Evolutionary conservation across 2,888 invertebrate genomes (phyloP).

Genomic region (Catocala fraxini): DNA sequence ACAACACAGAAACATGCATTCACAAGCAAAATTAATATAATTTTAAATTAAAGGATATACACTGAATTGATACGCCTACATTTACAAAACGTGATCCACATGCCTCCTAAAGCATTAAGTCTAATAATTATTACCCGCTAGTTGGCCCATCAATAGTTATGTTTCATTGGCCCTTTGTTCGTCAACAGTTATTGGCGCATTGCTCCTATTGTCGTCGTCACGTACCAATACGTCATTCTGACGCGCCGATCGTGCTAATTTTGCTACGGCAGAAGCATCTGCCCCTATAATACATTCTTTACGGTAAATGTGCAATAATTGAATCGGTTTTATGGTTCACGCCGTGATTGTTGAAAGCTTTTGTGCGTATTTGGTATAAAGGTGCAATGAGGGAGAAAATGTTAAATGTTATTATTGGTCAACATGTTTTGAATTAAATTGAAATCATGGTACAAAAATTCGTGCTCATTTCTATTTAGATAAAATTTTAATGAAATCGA

Average conservation of each 20-base stretch:
- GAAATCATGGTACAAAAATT: background rate
- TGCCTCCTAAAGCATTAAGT: conserved; percentile 63
- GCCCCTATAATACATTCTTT: conserved; percentile 44
- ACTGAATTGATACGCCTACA: conserved; percentile 24
- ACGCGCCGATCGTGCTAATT: conserved; percentile 55
- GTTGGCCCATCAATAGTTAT: conserved; percentile 39
- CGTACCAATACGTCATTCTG: conserved; percentile 71
- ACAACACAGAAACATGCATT: no score
- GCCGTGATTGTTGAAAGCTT: conserved; percentile 18
- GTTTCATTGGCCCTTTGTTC: conserved; percentile 59
- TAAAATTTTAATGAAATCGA: no score
- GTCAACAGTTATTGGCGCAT: conserved; percentile 57
- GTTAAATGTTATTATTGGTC: background rate
- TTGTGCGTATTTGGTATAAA: conserved; percentile 22
- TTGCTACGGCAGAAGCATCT: conserved; percentile 42
- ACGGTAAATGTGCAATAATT: conserved; percentile 46
- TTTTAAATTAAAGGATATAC: no score
- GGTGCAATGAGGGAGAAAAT: conserved; percentile 1
- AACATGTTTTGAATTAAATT: background rate
- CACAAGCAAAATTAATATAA: no score
- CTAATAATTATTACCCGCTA: conserved; percentile 56
- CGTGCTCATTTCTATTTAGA: no score
- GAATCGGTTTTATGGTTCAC: conserved; percentile 38
- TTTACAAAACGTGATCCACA: conserved; percentile 71
- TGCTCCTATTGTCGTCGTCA: conserved; percentile 71